These are phyloP conservation scores for Drosophila kokeensis DNA, from an alignment of 2,888 invertebrate species.

Conservation along the genomic window DNA sequence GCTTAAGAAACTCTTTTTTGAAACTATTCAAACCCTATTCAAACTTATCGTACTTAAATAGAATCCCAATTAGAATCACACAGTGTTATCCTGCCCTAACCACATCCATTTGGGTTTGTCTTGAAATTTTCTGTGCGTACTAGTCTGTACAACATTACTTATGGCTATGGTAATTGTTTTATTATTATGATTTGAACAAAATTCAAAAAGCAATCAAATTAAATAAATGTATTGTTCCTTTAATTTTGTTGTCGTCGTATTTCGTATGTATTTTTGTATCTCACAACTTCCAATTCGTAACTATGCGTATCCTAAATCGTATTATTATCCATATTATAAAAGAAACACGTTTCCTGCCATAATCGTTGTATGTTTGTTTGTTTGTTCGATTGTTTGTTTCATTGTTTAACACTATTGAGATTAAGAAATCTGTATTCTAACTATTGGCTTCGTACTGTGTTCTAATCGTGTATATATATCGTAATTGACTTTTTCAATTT, in stretches of 20 bases:
- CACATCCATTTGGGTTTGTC: constrained; percentile 28
- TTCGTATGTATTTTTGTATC: constrained; percentile 41
- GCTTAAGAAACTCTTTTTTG: constrained; percentile 12
- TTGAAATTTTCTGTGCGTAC: constrained; percentile 32
- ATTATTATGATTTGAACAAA: constrained; percentile 49
- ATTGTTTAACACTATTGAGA: constrained; percentile 57
- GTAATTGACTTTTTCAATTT: constrained; percentile 56
- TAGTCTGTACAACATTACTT: constrained; percentile 20
- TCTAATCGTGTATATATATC: constrained; percentile 60
- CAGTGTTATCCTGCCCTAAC: constrained; percentile 1
- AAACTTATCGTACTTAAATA: constrained; percentile 12
- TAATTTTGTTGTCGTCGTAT: constrained; percentile 56
- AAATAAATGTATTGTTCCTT: constrained; percentile 48
- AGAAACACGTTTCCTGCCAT: constrained; percentile 61
- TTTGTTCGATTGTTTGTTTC: constrained; percentile 52
- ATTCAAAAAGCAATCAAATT: constrained; percentile 49
- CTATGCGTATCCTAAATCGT: constrained; percentile 32
- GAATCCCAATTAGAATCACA: constrained; percentile 27
- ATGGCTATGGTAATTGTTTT: constrained; percentile 29
- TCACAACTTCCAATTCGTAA: constrained; percentile 47
- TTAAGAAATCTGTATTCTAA: constrained; percentile 42
- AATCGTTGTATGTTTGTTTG: constrained; percentile 75
- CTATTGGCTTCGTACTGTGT: constrained; percentile 77
- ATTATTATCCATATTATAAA: constrained; percentile 28
- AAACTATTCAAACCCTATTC: background rate